Evolutionary conservation across 2,888 invertebrate genomes (phyloP), one percentile per base, ranked within the genome.

Genomic region (Xestia rhomboidea): DNA sequence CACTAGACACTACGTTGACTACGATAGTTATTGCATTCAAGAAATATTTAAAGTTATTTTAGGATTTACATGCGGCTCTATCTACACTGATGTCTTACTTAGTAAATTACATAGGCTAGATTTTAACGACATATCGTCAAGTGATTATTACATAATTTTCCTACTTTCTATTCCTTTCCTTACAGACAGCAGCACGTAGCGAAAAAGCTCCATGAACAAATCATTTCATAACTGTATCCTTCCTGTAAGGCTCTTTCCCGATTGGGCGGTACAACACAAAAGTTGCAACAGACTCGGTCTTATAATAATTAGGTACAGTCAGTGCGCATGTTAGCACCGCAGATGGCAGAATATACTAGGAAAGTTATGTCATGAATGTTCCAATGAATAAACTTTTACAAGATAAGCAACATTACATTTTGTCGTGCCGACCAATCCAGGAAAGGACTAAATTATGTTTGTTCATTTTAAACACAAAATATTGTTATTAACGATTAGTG

Each of bases 1-100:
- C 49, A 79, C 57, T 67, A 81, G 27, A 67, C 27, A 67, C 68
- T 80, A 80, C 27, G 34, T 77, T 64, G 49, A 64, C 64, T 78
- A 81, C 46, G 30, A 78, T 81, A 78, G 83, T 81, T 78, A 81
- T 83, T 81, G 80, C 80, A 83, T 78, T 78, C 69, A 24, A 27
- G 38, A 67, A 67, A 30, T 78, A 78, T 70, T 77, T 76, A 44
- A 54, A 60, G 34, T 63, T 74, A 82, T 60, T 62, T 30, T 78
- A 70, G 60, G 46, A 83, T 67, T 67, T 67, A 70, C 70, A 83
- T 83, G 79, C 21, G 46, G 70, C 57, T 77, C 66, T 81, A 81
- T 81, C 78, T 83, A 81, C 70, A 77, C 77, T 77, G 66, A 67
- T 66, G 60, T 67, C 78, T 83, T 77, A 81, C 13, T 62, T 77